A percentile compares a stretch with the other conserved stretches of the same genome.
phyloP scores from a whole-genome alignment of 2,113 vertebrate genomes.

The Heloderma charlesbogerti region DNA sequence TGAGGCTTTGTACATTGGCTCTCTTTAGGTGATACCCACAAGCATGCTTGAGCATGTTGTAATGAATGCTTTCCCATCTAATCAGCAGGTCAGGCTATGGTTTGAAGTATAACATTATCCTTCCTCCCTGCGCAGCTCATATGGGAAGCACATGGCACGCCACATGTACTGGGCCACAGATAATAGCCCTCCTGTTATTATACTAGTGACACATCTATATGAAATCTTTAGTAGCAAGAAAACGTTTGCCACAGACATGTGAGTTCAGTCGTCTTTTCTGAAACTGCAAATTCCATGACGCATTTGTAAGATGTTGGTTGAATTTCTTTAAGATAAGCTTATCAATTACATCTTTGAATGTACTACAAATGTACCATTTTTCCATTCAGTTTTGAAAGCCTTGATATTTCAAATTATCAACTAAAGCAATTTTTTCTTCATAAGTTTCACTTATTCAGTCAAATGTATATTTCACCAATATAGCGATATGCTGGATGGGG shows the following conservation, averaged over 20 bases:
- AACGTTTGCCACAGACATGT: background rate
- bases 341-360: background rate
- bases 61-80: background rate
- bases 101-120: background rate
- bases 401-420: background rate
- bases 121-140: background rate
- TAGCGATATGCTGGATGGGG: too few relatives aligned
- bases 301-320: slow-evolving; percentile 4
- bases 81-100: background rate
- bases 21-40: background rate
- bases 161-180: background rate
- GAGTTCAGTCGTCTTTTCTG: background rate
- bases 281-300: background rate
- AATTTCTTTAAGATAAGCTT: background rate
- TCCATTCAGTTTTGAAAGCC: background rate
- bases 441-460: background rate
- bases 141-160: accelerated
- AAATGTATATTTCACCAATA: background rate
- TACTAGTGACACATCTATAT: background rate
- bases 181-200: background rate
- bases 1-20: background rate
- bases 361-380: background rate
- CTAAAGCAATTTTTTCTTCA: background rate
- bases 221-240: slow-evolving; percentile 29
- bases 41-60: background rate